phyloP scores from a whole-genome alignment of 1,140 invertebrate species.

The Homarus americanus region DNA sequence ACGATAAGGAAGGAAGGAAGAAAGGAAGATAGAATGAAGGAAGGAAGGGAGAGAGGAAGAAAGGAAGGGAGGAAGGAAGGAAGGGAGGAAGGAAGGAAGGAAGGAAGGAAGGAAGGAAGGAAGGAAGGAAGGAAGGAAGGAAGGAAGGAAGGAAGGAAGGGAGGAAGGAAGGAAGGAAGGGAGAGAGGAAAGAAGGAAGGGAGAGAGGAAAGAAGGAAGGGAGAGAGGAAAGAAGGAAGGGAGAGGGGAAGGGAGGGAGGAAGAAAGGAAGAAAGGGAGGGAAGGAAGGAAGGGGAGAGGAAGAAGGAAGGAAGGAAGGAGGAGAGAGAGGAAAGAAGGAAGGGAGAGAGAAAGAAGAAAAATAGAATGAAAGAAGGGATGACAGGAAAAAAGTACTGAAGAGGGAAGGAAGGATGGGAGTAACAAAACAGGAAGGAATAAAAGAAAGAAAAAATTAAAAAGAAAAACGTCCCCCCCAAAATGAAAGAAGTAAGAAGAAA shows the following conservation, averaged over 20 bases:
- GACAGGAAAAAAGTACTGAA: neutral
- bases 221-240: too few species aligned
- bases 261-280: neutral
- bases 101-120: conserved; percentile 25
- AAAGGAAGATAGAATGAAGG: too few species aligned
- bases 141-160: neutral
- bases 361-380: too few species aligned
- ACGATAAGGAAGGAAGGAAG: neutral
- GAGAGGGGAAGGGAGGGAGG: too few species aligned
- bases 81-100: conserved; percentile 30
- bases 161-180: neutral
- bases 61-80: conserved; percentile 1
- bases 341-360: too few species aligned
- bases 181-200: neutral
- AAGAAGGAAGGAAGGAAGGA: neutral
- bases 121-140: neutral
- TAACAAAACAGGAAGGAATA: too few species aligned
- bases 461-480: too few species aligned
- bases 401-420: too few species aligned
- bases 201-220: neutral
- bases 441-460: too few species aligned
- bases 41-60: conserved; percentile 3
- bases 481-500: too few species aligned
- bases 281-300: neutral
- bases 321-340: neutral